Conservation (phyloP, 2,888 invertebrate genomes). For the Mythimna pallens region DNA sequence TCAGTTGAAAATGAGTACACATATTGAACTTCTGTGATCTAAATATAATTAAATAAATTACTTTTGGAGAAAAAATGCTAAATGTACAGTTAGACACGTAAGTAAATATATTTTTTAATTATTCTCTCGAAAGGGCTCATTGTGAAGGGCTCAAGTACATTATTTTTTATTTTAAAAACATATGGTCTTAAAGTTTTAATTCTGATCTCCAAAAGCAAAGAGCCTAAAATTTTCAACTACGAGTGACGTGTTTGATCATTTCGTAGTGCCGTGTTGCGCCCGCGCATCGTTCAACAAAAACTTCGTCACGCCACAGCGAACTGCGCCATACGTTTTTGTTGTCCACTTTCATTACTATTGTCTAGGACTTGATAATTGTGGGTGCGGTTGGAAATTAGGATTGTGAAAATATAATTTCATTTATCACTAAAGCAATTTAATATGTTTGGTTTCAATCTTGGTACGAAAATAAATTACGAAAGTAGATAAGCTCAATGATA, state of each 20-base stretch:
- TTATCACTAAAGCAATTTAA: background rate
- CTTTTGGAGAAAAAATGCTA: too few relatives aligned
- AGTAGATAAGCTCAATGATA: background rate
- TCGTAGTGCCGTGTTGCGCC: slow-evolving; percentile 17
- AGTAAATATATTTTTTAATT: too few relatives aligned
- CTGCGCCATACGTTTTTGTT: slow-evolving; percentile 45
- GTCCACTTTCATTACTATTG: slow-evolving; percentile 44
- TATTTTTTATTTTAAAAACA: too few relatives aligned
- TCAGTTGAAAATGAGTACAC: too few relatives aligned
- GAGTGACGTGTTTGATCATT: slow-evolving; percentile 2
- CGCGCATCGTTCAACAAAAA: slow-evolving; percentile 37
- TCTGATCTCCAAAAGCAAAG: too few relatives aligned
- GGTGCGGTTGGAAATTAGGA: background rate
- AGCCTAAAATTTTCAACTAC: background rate
- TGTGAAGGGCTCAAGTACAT: too few relatives aligned
- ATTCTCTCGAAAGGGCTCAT: too few relatives aligned
- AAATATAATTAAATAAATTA: too few relatives aligned
- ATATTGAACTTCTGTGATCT: too few relatives aligned
- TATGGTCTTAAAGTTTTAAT: too few relatives aligned
- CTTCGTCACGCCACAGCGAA: slow-evolving; percentile 48
- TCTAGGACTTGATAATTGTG: slow-evolving; percentile 35
- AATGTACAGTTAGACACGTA: too few relatives aligned
- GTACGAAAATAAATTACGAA: background rate
- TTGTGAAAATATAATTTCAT: slow-evolving; percentile 3
- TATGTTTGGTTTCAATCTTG: too few relatives aligned